A percentile compares a stretch with the other conserved stretches of the same genome.
These are phyloP conservation scores for Eurytoma adleriae DNA, from an alignment of 2,888 invertebrate species.

Conservation along the genomic window DNA sequence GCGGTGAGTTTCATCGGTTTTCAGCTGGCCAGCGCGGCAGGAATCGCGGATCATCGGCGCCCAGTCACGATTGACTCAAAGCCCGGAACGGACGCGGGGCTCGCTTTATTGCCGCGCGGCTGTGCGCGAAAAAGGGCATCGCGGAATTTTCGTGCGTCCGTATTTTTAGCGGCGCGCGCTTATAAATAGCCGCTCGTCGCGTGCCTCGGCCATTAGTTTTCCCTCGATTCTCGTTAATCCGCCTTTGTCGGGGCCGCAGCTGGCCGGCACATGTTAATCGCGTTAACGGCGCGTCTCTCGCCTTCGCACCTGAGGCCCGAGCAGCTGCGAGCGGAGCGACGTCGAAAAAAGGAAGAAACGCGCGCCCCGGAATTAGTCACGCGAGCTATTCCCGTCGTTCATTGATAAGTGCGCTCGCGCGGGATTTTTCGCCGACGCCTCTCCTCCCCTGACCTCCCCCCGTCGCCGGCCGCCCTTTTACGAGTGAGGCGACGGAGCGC, in stretches of 20 bases:
- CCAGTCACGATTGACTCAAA: background rate
- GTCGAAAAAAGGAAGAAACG: background rate
- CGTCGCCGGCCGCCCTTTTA: too few species aligned
- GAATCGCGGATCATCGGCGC: background rate
- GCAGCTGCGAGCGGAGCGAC: background rate
- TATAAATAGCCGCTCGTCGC: conserved; percentile 28
- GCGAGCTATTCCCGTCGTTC: conserved; percentile 37
- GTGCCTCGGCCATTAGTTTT: conserved; percentile 19
- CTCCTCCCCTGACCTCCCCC: too few species aligned
- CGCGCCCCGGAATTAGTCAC: conserved; percentile 32
- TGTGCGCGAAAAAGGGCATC: background rate
- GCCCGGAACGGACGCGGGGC: background rate
- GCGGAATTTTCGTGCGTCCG: background rate
- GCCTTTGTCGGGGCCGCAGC: conserved; percentile 36
- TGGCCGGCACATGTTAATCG: conserved; percentile 29
- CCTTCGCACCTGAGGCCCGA: background rate
- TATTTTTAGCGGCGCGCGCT: conserved; percentile 7
- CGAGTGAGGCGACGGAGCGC: too few species aligned
- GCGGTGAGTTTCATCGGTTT: conserved; percentile 36
- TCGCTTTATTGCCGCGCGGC: too few species aligned
- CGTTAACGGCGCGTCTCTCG: conserved; percentile 30
- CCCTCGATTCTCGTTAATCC: conserved; percentile 40
- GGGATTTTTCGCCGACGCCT: background rate
- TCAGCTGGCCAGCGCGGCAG: background rate
- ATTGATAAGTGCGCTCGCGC: conserved; percentile 55